Evolutionary conservation across 1,140 invertebrate species (phyloP).

Genomic region (Cylas formicarius): DNA sequence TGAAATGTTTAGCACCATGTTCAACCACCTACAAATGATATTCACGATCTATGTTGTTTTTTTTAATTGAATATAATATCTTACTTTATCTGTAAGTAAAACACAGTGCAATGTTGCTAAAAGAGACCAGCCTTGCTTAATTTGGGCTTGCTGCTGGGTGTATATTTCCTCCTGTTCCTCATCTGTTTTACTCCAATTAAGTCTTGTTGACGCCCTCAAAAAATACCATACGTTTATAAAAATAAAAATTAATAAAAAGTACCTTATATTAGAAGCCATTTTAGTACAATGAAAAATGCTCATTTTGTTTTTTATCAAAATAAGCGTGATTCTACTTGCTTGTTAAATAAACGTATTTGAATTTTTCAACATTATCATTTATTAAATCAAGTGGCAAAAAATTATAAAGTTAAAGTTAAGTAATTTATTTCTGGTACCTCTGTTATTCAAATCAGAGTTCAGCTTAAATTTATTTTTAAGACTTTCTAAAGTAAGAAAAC

Average conservation of each 20-base stretch:
- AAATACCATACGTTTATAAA: constrained; percentile 38
- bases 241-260: not conserved
- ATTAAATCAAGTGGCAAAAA: no score
- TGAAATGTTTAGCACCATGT: constrained; percentile 71
- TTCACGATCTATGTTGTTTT: constrained; percentile 2
- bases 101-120: constrained; percentile 95
- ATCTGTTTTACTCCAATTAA: constrained; percentile 62
- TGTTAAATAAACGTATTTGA: not conserved
- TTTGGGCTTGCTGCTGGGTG: constrained; percentile 79
- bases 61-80: constrained; percentile 28
- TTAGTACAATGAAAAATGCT: no score
- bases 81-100: constrained; percentile 83
- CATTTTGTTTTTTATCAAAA: no score
- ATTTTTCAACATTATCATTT: no score
- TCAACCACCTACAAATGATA: constrained; percentile 35
- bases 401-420: no score
- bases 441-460: no score
- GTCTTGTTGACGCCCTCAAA: constrained; percentile 40
- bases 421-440: not conserved
- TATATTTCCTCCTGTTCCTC: constrained; percentile 74
- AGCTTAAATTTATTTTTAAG: no score
- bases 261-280: not conserved
- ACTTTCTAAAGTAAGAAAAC: no score
- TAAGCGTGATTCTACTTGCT: not conserved
- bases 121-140: constrained; percentile 95